Evolutionary conservation across 1,140 invertebrate genomes (phyloP), one percentile per base, ranked within the genome.

Genomic region (Phortica variegata): DNA sequence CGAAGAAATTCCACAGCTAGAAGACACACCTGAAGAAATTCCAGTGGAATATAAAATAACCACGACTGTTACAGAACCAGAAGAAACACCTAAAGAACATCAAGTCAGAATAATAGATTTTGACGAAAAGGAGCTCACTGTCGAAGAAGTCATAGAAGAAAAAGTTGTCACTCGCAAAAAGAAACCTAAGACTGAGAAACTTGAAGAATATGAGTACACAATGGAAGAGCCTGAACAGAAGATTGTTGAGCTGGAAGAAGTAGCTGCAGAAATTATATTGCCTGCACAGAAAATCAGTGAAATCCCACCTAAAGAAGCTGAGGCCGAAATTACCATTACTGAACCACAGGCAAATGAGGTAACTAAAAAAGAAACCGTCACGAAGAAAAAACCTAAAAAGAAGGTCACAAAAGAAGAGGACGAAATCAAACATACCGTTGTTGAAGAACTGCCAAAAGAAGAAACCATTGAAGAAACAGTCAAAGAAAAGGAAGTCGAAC

Each of bases 181-280:
- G 54, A 71, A 61, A 46, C 70, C 61, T 2, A 78, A 78, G 47
- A 77, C 78, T 54, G 62, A 81, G 49, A 61, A 75, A 31, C 76
- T 79, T 20, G 78, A 80, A 54, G 80, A 78, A 61, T 65, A 80
- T 45, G 77, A 79, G 39, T 73, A 79, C 47, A 71, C 75, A 47
- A 73, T 79, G 3, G 71, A 82, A 4, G 52, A 81, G 50, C 78
- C 80, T 9, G 52, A 49, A 19, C 37, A 57, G 37, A 39, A 52
- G 18, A 32, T 43, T 18, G 23, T 39, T 12, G 43, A 58, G 49
- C 9, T 73, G 18, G 62, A 76, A 52, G 73, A 77, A 52, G 71
- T 76, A 54, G 61, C 58, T 10, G 73, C 77, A 46, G 63, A 75
- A 42, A 45, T 72, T 42, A 13, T 43, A 2, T 20, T 62, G 4